Evolutionary conservation across 2,797 vertebrate genomes (phyloP).

Genomic region (Sebastes nivosus): DNA sequence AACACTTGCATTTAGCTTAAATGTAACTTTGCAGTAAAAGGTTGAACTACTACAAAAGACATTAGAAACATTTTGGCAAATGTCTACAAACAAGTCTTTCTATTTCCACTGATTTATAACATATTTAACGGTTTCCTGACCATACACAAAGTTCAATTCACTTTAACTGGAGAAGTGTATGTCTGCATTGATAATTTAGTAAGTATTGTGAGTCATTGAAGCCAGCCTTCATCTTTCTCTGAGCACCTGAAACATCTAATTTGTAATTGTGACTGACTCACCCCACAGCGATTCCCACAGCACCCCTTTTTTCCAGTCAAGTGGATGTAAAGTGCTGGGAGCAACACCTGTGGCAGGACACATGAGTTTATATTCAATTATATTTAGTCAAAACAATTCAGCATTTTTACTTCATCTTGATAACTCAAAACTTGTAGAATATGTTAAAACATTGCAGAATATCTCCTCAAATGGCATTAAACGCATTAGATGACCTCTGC

Average conservation of each 20-base stretch:
- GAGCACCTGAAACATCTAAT: not conserved
- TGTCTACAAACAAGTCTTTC: not conserved
- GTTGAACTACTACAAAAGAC: not conserved
- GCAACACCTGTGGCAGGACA: conserved; percentile 77
- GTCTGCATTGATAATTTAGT: not conserved
- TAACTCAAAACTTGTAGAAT: not conserved
- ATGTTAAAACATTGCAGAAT: not conserved
- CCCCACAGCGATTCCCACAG: conserved; percentile 88
- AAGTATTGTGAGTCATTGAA: not conserved
- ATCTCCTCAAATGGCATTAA: not conserved
- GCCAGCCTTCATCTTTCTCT: not conserved
- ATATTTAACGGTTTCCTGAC: not conserved
- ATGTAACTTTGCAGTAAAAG: not conserved
- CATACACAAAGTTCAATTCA: not conserved
- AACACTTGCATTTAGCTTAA: not conserved
- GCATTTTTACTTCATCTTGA: not conserved
- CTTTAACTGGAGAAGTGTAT: not conserved
- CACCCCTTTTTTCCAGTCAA: conserved; percentile 81
- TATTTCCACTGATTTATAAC: not conserved
- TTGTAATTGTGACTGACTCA: conserved; percentile 65
- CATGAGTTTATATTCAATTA: not conserved
- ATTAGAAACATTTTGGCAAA: not conserved
- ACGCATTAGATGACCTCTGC: not conserved
- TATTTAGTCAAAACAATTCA: not conserved
- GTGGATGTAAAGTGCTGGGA: conserved; percentile 85